Evolutionary conservation across 2,797 vertebrate genomes (phyloP), one percentile per base, ranked within the genome.

Genomic region (Tapirus indicus): DNA sequence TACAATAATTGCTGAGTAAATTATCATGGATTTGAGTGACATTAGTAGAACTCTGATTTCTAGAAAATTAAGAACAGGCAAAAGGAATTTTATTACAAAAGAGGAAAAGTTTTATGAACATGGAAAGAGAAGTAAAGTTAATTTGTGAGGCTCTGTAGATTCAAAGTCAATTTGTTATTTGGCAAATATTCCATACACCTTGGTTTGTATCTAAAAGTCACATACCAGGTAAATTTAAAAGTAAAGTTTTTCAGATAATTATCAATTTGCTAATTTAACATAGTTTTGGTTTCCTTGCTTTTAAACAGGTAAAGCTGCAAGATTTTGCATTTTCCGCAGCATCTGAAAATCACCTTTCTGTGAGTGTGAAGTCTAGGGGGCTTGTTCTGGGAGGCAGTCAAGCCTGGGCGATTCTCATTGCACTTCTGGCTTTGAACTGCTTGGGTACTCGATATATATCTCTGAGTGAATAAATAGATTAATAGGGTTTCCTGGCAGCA

Each of bases 161-260:
- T 87, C 64, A 72, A 71, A 44, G 27, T 35, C 38, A 64, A 14
- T 49, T 84, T 72, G 49, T 21, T 74, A 27, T 52, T 91, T 80
- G 88, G 9, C 38, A 21, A 10, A 35, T 52, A 68, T 41, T 64
- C 41, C 7, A 54, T 13, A 32, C 4, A 44, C 9, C 12, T 78
- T 60, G 21, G 23, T 68, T 86, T 79, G 23, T 72, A 62, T 60
- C 58, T 94, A n/a, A 88, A 83, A 64, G 47, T 62, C 41, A 79
- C 27, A 44, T 12, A 16, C 12, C 49, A 80, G 18, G 27, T 83
- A 88, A 87, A 60, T 58, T 72, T 66, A 71, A 60, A 80, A 44
- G 12, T 47, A 23, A 68, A 29, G 32, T 20, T 47, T 94, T 78
- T 82, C 47, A 64, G 13, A 21, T 62, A 44, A 71, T 69, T 69